Evolutionary conservation across 2,888 invertebrate genomes (phyloP).

Genomic region (Dromius quadrimaculatus): DNA sequence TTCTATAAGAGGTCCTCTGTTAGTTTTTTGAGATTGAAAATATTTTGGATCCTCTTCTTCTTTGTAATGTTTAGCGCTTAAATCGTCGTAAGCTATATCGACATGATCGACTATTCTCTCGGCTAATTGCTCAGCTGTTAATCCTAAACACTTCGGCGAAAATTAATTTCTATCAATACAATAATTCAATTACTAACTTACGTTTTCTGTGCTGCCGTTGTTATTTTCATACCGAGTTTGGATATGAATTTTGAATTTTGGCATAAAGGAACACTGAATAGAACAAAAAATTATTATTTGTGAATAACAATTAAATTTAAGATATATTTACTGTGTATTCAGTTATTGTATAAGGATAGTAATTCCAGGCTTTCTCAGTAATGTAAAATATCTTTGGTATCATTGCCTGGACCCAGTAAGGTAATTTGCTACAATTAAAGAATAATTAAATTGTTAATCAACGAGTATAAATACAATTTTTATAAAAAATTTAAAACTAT

Average conservation of each 20-base stretch:
- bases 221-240: conserved; percentile 92
- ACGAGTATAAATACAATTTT: conserved; percentile 20
- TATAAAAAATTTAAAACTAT: no score
- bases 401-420: conserved; percentile 89
- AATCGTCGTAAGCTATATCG: conserved; percentile 90
- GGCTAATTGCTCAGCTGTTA: conserved; percentile 79
- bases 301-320: neutral
- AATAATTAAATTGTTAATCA: conserved; percentile 19
- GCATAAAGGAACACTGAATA: conserved; percentile 92
- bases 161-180: conserved; percentile 34
- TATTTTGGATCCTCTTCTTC: conserved; percentile 89
- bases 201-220: conserved; percentile 88
- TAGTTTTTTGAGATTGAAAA: conserved; percentile 85
- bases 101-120: conserved; percentile 81
- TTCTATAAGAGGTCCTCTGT: conserved; percentile 85
- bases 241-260: conserved; percentile 86
- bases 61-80: conserved; percentile 89
- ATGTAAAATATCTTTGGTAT: conserved; percentile 93
- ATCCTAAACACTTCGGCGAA: conserved; percentile 75
- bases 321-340: conserved; percentile 80
- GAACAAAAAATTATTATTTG: conserved; percentile 61
- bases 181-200: conserved; percentile 68
- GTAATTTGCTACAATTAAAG: conserved; percentile 78
- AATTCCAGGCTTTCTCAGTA: conserved; percentile 95
- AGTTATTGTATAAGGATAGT: conserved; percentile 89